A percentile compares a stretch with the other conserved stretches of the same genome.
phyloP scores from a whole-genome alignment of 2,797 vertebrate species.

The Erithacus rubecula region DNA sequence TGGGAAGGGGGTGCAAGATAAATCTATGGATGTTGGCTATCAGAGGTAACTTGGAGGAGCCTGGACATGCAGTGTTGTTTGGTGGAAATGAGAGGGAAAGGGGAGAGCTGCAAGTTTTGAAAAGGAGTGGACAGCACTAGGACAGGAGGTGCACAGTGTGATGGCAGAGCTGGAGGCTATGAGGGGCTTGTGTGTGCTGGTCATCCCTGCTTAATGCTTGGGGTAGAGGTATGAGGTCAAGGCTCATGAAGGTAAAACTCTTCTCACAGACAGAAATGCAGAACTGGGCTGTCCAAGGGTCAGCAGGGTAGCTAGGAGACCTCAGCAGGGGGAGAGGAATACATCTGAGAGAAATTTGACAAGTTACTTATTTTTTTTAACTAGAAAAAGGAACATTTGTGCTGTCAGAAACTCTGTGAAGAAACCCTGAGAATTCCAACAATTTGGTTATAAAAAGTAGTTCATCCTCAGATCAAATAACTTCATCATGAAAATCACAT shows the following conservation, averaged over 20 bases:
- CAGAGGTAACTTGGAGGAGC: neutral
- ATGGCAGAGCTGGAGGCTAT: neutral
- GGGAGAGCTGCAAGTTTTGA: neutral
- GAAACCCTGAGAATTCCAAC: neutral
- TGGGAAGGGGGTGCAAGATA: neutral
- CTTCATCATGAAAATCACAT: neutral
- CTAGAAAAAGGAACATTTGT: neutral
- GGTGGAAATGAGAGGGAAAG: neutral
- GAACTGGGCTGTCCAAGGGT: neutral
- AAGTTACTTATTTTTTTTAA: too few relatives aligned
- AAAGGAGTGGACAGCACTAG: neutral
- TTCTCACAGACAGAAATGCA: neutral
- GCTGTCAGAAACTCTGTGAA: neutral
- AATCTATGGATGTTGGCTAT: neutral
- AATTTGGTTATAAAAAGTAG: neutral
- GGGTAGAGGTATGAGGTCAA: neutral
- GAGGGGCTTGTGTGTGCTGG: neutral
- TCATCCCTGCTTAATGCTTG: rapidly evolving
- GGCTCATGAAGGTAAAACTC: neutral
- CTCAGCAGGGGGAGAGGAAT: rapidly evolving
- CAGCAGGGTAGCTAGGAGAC: neutral
- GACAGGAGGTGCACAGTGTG: neutral
- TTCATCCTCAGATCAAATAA: neutral
- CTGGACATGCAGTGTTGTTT: rapidly evolving
- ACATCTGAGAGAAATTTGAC: neutral